phyloP scores from a whole-genome alignment of 2,888 invertebrate genomes.

The Leptinotarsa haldemani region DNA sequence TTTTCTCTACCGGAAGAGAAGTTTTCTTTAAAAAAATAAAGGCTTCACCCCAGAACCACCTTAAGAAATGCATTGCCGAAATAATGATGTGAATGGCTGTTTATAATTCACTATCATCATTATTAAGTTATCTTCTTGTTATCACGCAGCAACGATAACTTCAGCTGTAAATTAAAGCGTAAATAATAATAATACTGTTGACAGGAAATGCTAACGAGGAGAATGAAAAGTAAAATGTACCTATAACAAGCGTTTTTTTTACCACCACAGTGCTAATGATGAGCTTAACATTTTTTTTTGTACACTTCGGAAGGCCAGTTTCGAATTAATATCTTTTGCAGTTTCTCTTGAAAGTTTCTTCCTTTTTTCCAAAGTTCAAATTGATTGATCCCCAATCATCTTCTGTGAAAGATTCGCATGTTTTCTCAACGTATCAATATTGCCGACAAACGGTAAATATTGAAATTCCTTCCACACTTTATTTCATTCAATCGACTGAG shows the following conservation, averaged over 20 bases:
- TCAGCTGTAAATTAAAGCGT: neutral
- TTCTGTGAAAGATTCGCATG: too few species aligned
- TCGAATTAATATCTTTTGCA: neutral
- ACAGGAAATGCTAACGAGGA: constrained; percentile 12
- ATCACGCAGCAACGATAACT: neutral
- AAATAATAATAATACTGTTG: constrained; percentile 1
- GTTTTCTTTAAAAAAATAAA: neutral
- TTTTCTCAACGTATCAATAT: neutral
- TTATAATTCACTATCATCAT: neutral
- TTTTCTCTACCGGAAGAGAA: neutral
- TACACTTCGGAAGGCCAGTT: neutral
- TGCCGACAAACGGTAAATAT: neutral
- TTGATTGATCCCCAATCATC: too few species aligned
- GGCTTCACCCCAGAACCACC: neutral
- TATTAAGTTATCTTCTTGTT: neutral
- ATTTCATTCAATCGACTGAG: neutral
- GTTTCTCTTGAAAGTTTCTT: neutral
- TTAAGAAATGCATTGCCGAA: neutral
- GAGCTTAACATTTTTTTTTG: neutral
- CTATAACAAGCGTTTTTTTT: neutral
- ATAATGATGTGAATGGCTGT: neutral
- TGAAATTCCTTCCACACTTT: constrained; percentile 7
- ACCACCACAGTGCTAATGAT: neutral
- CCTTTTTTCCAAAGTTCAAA: too few species aligned
- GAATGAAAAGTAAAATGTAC: neutral